A percentile compares a stretch with the other conserved stretches of the same genome.
phyloP scores from a whole-genome alignment of 2,888 invertebrate species.

The Thymelicus acteon region DNA sequence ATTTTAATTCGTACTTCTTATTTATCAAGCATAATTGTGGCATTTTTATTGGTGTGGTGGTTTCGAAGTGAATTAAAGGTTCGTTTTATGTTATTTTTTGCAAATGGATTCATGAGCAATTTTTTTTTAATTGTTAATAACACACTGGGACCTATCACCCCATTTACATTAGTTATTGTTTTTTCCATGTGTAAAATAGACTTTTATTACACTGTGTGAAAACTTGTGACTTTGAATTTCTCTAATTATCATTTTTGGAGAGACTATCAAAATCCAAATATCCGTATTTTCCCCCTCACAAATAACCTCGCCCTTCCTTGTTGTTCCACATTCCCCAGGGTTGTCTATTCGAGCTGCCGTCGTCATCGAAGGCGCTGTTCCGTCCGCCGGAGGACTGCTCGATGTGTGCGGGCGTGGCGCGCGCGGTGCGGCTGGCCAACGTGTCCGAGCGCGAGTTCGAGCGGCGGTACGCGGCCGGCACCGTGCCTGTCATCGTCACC shows the following conservation, averaged over 20 bases:
- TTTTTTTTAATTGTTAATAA: too few relatives aligned
- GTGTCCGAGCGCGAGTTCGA: slow-evolving; percentile 90
- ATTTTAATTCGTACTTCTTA: background rate
- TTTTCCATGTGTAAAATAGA: too few relatives aligned
- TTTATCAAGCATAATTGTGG: background rate
- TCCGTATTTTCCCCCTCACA: too few relatives aligned
- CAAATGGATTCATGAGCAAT: too few relatives aligned
- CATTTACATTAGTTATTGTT: too few relatives aligned
- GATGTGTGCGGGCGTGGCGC: slow-evolving; percentile 88
- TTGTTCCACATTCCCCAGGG: slow-evolving; percentile 48
- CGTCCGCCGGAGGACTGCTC: slow-evolving; percentile 93
- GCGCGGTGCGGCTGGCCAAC: slow-evolving; percentile 87
- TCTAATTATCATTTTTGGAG: too few relatives aligned
- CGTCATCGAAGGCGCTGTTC: slow-evolving; percentile 77
- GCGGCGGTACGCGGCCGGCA: slow-evolving; percentile 89
- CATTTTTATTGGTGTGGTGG: slow-evolving; percentile 37
- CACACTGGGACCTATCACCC: too few relatives aligned
- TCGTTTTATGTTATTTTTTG: slow-evolving; percentile 20
- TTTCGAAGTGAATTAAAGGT: slow-evolving; percentile 35
- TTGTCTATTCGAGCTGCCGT: slow-evolving; percentile 65
- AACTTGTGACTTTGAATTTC: too few relatives aligned
- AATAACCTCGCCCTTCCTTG: too few relatives aligned
- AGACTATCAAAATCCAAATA: too few relatives aligned
- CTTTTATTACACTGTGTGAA: too few relatives aligned
- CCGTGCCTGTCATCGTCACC: slow-evolving; percentile 92